Evolutionary conservation across 2,888 invertebrate species (phyloP).

Genomic region (Biston stratarius): DNA sequence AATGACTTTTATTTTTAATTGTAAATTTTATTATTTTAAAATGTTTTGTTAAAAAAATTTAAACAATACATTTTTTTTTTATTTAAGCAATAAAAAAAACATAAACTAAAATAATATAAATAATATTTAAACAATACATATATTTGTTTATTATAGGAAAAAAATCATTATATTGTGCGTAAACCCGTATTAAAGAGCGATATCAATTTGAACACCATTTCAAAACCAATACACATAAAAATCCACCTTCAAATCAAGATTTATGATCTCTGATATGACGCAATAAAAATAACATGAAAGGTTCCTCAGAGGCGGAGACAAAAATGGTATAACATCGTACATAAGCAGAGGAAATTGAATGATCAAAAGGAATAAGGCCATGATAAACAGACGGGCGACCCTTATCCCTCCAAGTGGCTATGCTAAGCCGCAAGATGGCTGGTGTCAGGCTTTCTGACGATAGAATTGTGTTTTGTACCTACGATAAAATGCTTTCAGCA

Average conservation of each 20-base stretch:
- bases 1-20: no score
- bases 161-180: not conserved
- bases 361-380: conserved; percentile 47
- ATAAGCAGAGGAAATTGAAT: conserved; percentile 46
- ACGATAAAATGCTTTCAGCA: not conserved
- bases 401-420: conserved; percentile 39
- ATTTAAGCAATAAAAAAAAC: no score
- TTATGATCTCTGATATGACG: conserved; percentile 36
- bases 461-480: conserved; percentile 13
- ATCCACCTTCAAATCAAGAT: conserved; percentile 29
- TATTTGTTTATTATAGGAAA: not conserved
- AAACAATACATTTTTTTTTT: no score
- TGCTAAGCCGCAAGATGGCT: conserved; percentile 37
- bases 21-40: no score
- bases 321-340: conserved; percentile 35
- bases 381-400: conserved; percentile 46
- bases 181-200: conserved; percentile 13
- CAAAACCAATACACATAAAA: conserved; percentile 20
- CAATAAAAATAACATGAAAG: conserved; percentile 42
- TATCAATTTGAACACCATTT: conserved; percentile 28
- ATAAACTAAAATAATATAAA: no score
- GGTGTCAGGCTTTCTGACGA: conserved; percentile 20
- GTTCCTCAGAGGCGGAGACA: conserved; percentile 30
- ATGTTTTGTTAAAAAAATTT: no score
- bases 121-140: no score